These are phyloP conservation scores for Steinernema carpocapsae DNA, from an alignment of 2,888 invertebrate species.

Conservation along the genomic window DNA sequence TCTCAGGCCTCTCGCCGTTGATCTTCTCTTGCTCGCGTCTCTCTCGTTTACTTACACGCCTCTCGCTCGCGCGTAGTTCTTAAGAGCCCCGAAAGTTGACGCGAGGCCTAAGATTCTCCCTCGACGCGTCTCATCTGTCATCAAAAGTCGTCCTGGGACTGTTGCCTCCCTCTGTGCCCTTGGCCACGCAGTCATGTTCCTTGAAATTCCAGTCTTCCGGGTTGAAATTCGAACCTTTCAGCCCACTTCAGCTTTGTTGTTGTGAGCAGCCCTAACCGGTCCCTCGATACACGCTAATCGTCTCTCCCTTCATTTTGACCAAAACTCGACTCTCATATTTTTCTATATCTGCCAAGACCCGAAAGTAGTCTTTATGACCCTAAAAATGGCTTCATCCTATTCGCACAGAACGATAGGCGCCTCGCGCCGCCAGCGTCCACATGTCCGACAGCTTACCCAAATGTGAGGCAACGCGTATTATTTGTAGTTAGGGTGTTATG, in stretches of 20 bases:
- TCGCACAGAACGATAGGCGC: conserved; percentile 4
- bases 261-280: conserved; percentile 14
- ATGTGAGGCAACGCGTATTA: not conserved
- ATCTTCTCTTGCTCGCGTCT: too few relatives aligned
- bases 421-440: conserved; percentile 18
- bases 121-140: conserved; percentile 6
- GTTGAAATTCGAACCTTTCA: conserved; percentile 15
- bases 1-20: not conserved
- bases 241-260: conserved; percentile 7
- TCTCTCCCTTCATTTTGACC: not conserved
- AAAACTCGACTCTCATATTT: not conserved
- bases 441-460: conserved; percentile 21
- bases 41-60: not conserved
- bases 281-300: not conserved
- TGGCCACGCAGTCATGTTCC: not conserved
- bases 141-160: conserved; percentile 1
- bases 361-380: not conserved
- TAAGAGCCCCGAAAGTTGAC: not conserved
- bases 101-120: not conserved
- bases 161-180: not conserved
- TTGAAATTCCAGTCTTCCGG: not conserved
- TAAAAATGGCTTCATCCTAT: not conserved
- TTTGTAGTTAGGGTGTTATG: conserved; percentile 4
- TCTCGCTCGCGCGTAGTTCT: not conserved
- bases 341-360: not conserved